phyloP scores from a whole-genome alignment of 2,888 invertebrate genomes.

The Leptinotarsa rubiginosa region DNA sequence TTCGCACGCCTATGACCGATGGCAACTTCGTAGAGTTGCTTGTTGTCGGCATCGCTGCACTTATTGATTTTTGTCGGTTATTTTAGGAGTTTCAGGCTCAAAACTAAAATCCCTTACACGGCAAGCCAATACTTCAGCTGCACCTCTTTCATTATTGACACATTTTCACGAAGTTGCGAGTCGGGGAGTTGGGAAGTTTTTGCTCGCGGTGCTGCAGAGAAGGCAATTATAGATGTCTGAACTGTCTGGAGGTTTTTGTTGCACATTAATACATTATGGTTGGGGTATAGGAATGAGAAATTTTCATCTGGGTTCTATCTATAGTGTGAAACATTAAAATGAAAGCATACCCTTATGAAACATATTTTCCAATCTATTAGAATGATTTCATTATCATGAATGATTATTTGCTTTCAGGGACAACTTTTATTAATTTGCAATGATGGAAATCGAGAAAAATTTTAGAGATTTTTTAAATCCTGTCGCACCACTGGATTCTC shows the following conservation, averaged over 20 bases:
- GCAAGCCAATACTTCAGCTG: conserved; percentile 41
- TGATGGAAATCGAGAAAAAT: too few species aligned
- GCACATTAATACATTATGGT: neutral
- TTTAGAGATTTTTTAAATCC: too few species aligned
- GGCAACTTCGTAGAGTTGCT: conserved; percentile 37
- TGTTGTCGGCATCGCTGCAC: conserved; percentile 56
- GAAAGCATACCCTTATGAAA: too few species aligned
- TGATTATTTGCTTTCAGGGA: too few species aligned
- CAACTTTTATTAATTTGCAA: too few species aligned
- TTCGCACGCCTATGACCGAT: neutral
- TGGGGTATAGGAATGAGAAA: neutral
- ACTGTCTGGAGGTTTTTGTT: neutral
- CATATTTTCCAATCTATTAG: too few species aligned
- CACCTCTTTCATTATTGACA: conserved; percentile 49
- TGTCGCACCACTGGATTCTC: too few species aligned
- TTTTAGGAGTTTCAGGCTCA: conserved; percentile 58
- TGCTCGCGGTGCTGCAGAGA: neutral
- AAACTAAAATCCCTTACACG: conserved; percentile 49
- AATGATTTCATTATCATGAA: too few species aligned
- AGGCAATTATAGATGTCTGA: neutral
- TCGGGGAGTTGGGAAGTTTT: conserved; percentile 21
- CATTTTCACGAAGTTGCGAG: conserved; percentile 42
- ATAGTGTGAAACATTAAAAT: too few species aligned
- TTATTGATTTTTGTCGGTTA: conserved; percentile 61
- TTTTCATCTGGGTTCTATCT: too few species aligned